Percentiles rank a stretch among this genome's conserved stretches.
phyloP scores from a whole-genome alignment of 2,113 vertebrate species.

The Bostrychus sinensis region DNA sequence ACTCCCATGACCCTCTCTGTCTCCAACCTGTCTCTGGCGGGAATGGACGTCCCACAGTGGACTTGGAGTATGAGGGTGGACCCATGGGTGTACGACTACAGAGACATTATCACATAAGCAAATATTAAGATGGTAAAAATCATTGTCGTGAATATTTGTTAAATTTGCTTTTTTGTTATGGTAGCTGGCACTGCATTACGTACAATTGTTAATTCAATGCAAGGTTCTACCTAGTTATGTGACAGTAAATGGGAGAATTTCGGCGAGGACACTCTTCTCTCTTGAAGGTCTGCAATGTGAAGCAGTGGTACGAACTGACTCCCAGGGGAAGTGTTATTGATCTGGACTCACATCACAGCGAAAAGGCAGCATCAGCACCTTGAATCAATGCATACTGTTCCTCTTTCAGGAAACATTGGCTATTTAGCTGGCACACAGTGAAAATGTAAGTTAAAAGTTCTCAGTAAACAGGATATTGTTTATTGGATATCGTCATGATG shows the following conservation, averaged over 20 bases:
- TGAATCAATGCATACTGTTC: conserved; percentile 58
- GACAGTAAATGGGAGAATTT: conserved; percentile 5
- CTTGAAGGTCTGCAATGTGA: conserved; percentile 57
- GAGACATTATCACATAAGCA: conserved; percentile 9
- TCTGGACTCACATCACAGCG: conserved; percentile 62
- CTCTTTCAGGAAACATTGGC: conserved; percentile 49
- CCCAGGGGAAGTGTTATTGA: conserved; percentile 65
- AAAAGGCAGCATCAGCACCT: conserved; percentile 70
- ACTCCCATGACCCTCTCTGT: conserved; percentile 51
- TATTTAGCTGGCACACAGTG: conserved; percentile 21
- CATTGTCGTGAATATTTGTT: no score
- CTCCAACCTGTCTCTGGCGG: conserved; percentile 43
- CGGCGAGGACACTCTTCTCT: conserved; percentile 21
- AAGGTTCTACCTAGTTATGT: background rate
- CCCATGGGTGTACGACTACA: background rate
- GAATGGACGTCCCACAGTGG: conserved; percentile 10
- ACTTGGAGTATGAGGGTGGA: background rate
- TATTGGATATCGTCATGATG: background rate
- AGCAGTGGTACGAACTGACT: conserved; percentile 47
- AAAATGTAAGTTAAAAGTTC: conserved; percentile 6
- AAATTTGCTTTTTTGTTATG: background rate
- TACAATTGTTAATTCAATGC: background rate
- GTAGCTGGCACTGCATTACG: background rate
- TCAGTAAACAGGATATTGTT: background rate
- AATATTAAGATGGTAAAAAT: background rate